phyloP scores from a whole-genome alignment of 2,888 invertebrate species.

The Platycheirus albimanus region DNA sequence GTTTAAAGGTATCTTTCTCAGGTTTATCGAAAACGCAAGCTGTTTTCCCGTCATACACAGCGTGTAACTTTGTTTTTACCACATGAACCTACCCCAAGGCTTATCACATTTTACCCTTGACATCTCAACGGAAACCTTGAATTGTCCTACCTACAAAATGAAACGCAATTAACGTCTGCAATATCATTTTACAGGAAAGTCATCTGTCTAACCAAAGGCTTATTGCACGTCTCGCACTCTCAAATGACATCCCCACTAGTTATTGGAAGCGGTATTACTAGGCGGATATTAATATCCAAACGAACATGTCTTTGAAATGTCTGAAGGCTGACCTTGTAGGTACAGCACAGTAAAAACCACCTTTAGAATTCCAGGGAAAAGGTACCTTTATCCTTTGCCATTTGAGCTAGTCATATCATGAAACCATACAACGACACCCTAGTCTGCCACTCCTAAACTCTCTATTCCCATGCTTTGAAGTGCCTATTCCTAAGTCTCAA shows the following conservation, averaged over 20 bases:
- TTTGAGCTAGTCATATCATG: constrained; percentile 7
- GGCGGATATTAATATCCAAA: constrained; percentile 7
- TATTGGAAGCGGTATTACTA: constrained; percentile 20
- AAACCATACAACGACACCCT: constrained; percentile 19
- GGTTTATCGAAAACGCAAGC: no score
- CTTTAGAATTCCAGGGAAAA: background rate
- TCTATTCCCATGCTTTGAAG: constrained; percentile 35
- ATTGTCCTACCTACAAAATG: no score
- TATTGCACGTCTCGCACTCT: background rate
- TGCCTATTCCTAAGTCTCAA: constrained; percentile 54
- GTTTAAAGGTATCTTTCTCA: no score
- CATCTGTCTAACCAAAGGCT: background rate
- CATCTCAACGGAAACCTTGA: no score
- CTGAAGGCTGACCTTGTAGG: constrained; percentile 20
- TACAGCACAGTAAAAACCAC: constrained; percentile 1
- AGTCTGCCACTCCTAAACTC: constrained; percentile 4
- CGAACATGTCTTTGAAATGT: constrained; percentile 4
- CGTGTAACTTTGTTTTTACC: no score
- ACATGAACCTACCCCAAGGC: no score
- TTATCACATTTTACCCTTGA: no score
- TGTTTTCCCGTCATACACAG: no score
- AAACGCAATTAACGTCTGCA: background rate
- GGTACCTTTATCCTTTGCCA: background rate
- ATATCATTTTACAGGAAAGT: background rate
- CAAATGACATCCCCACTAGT: constrained; percentile 12